Evolutionary conservation across 1,140 invertebrate genomes (phyloP).

Genomic region (Sycophila sp.): DNA sequence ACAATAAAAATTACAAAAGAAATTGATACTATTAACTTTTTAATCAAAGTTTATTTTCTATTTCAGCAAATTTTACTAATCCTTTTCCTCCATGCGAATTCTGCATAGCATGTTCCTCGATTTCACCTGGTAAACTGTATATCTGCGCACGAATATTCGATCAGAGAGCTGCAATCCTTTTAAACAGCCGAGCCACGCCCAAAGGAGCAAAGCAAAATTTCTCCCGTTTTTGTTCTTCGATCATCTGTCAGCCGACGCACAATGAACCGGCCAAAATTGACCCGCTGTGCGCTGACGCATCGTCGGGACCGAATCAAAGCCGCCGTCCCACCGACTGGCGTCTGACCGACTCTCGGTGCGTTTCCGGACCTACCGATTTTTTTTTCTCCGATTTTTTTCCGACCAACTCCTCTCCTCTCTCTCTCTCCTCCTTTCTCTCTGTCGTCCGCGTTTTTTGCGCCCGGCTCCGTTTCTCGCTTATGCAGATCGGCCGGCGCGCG

Average conservation of each 20-base stretch:
- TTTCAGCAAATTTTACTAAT: too few relatives aligned
- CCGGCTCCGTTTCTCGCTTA: constrained; percentile 9
- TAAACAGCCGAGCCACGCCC: not conserved
- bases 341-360: constrained; percentile 25
- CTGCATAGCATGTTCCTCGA: too few relatives aligned
- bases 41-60: too few relatives aligned
- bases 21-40: too few relatives aligned
- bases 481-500: constrained; percentile 25
- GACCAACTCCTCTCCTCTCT: too few relatives aligned
- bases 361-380: constrained; percentile 17
- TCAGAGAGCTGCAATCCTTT: not conserved
- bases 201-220: constrained; percentile 1
- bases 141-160: not conserved
- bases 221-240: constrained; percentile 12
- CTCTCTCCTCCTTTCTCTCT: not conserved
- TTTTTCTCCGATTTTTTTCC: constrained; percentile 21
- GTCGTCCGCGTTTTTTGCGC: not conserved
- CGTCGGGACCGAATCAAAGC: constrained; percentile 5
- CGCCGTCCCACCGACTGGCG: not conserved
- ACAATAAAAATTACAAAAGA: too few relatives aligned
- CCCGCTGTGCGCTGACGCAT: constrained; percentile 19
- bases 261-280: constrained; percentile 9
- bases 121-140: too few relatives aligned
- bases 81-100: too few relatives aligned
- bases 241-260: constrained; percentile 10